Percentiles rank a stretch among this genome's conserved stretches.
Evolutionary conservation across 2,888 invertebrate genomes (phyloP).

Genomic region (Podabrus alpinus): DNA sequence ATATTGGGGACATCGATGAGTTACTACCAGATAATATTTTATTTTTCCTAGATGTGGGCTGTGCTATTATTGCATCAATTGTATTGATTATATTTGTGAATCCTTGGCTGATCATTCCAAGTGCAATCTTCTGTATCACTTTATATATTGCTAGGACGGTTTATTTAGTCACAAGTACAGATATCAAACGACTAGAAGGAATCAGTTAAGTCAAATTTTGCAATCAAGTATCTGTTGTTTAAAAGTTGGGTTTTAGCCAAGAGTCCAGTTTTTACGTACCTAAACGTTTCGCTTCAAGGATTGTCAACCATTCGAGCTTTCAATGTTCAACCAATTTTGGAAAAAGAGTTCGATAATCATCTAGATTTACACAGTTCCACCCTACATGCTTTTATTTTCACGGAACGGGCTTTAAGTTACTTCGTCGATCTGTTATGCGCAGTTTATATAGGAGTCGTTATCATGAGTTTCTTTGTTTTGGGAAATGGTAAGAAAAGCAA

Average conservation of each 20-base stretch:
- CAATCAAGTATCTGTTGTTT: conserved; percentile 90
- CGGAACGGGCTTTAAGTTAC: neutral
- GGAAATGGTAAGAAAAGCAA: neutral
- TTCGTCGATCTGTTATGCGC: neutral
- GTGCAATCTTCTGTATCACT: neutral
- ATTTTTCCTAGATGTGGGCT: neutral
- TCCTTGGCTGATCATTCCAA: neutral
- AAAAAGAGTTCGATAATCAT: conserved; percentile 67
- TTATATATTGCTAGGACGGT: conserved; percentile 77
- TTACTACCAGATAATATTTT: conserved; percentile 58
- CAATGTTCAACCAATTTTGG: conserved; percentile 68
- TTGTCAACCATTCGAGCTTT: conserved; percentile 83
- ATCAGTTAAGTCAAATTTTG: conserved; percentile 69
- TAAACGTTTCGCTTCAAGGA: conserved; percentile 80
- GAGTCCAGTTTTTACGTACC: conserved; percentile 87
- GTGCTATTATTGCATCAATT: neutral
- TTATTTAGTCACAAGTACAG: conserved; percentile 79
- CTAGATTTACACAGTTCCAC: conserved; percentile 50
- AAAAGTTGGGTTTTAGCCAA: conserved; percentile 52
- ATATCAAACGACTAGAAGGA: conserved; percentile 80
- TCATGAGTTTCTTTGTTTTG: neutral
- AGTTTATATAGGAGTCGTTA: neutral
- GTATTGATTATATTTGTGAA: neutral
- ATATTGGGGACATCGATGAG: conserved; percentile 76
- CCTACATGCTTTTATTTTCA: neutral